Conservation (phyloP, 2,888 invertebrate genomes). For the Diaprepes abbreviatus region DNA sequence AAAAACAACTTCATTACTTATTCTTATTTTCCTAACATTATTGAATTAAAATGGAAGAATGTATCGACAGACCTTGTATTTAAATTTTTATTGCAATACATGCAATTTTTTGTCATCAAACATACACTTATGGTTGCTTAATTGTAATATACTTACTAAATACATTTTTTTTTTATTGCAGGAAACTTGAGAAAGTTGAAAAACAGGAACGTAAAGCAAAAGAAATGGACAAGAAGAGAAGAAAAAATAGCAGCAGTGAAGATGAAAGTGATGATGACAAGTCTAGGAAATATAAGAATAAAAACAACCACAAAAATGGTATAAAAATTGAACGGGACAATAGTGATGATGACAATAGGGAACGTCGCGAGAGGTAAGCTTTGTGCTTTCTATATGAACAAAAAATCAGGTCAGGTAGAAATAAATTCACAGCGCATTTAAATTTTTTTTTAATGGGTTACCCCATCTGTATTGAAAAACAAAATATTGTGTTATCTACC, state of each 20-base stretch:
- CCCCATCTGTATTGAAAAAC: too few relatives aligned
- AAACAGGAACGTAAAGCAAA: slow-evolving; percentile 50
- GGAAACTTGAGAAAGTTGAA: slow-evolving; percentile 57
- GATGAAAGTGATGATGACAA: slow-evolving; percentile 43
- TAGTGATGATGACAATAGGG: slow-evolving; percentile 16
- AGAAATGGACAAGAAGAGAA: slow-evolving; percentile 57
- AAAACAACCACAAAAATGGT: neutral
- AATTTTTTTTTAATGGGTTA: neutral
- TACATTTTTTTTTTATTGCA: slow-evolving; percentile 49
- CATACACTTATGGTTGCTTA: too few relatives aligned
- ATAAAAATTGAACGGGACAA: slow-evolving; percentile 12
- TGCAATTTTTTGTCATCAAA: too few relatives aligned
- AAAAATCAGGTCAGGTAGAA: too few relatives aligned
- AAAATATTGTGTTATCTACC: too few relatives aligned
- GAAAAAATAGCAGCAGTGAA: slow-evolving; percentile 53
- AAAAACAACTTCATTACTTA: too few relatives aligned
- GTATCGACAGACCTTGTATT: too few relatives aligned
- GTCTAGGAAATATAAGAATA: slow-evolving; percentile 14
- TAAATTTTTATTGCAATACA: too few relatives aligned
- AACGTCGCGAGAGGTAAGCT: slow-evolving; percentile 4
- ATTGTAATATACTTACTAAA: too few relatives aligned
- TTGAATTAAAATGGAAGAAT: too few relatives aligned
- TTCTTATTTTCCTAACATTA: too few relatives aligned
- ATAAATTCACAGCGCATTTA: neutral
- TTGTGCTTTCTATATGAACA: too few relatives aligned